Evolutionary conservation across 1,140 invertebrate species (phyloP), one percentile per base, ranked within the genome.

Genomic region (Drosophila melanica): DNA sequence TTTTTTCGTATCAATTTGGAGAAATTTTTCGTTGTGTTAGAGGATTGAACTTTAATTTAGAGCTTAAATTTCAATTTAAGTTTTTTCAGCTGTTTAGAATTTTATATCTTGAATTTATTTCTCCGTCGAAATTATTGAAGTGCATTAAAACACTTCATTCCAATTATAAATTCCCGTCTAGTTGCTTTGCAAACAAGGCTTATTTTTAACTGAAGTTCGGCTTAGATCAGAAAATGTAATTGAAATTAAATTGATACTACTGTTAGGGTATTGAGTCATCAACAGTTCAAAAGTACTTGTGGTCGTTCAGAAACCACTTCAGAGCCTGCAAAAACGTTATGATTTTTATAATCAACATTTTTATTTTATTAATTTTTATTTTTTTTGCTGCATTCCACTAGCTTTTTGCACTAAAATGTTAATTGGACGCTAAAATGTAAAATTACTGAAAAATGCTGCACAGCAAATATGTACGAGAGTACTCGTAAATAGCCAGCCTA

Each of bases 351-450:
- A 82, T 75, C 75, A 66, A 82, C 48, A 78, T 75, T 65, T 55
- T 70, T 75, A 62, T 67, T 66, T 62, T 41, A 60, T 45, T 44
- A 47, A 73, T 8, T 48, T 58, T 27, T 14, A 16, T 7, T 35
- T 35, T 35, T 35, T 0, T 23, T 9, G 64, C 35, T 9, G 64
- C 70, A 50, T 42, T 63, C 23, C 58, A 72, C 64, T 67, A 78
- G 70, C 72, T 75, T 64, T 82, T 76, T 67, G 58, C 66, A 75
- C 79, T 79, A 75, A 82, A 82, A 82, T 84, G 80, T 84, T 84
- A 84, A 84, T 84, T 84, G 80, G 80, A 84, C 63, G 80, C 80
- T 84, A 72, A 84, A 84, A 84, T 82, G 75, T 79, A 75, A 79
- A 79, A 82, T 79, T 82, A 79, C 66, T 76, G 58, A 69, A 84